A percentile compares a stretch with the other conserved stretches of the same genome.
Conservation (phyloP, 2,888 invertebrate species). For the Apamea monoglypha region DNA sequence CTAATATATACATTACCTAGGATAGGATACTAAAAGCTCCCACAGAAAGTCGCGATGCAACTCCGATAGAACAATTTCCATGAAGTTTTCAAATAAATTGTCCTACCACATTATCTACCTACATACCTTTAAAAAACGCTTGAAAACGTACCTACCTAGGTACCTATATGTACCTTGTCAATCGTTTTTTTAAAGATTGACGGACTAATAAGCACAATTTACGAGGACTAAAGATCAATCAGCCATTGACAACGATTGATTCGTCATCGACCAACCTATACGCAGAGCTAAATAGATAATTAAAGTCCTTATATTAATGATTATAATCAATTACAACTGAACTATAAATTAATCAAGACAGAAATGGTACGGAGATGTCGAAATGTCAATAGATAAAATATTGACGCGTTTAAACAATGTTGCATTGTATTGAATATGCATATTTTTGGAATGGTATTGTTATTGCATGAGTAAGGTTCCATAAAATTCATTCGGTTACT, state of each 20-base stretch:
- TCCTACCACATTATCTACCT: no score
- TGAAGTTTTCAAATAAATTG: no score
- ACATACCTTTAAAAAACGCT: no score
- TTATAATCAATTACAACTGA: slow-evolving; percentile 27
- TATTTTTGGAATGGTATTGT: slow-evolving; percentile 8
- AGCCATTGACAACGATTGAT: not conserved
- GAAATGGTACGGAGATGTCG: slow-evolving; percentile 14
- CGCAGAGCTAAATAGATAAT: slow-evolving; percentile 33
- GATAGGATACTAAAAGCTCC: no score
- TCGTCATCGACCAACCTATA: slow-evolving; percentile 1
- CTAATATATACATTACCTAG: no score
- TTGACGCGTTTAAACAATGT: slow-evolving; percentile 1
- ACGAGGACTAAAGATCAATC: not conserved
- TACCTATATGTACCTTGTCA: no score
- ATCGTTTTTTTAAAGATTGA: not conserved
- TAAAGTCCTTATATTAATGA: slow-evolving; percentile 16
- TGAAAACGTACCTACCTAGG: no score
- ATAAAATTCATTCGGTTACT: not conserved
- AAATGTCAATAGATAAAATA: slow-evolving; percentile 24
- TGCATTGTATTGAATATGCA: slow-evolving; percentile 15
- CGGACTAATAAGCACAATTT: not conserved
- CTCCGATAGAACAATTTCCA: no score
- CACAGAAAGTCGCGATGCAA: no score
- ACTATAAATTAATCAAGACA: slow-evolving; percentile 44
- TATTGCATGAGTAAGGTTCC: not conserved